These are phyloP conservation scores for Antheraea pernyi DNA, from an alignment of 1,140 invertebrate species.

Conservation along the genomic window DNA sequence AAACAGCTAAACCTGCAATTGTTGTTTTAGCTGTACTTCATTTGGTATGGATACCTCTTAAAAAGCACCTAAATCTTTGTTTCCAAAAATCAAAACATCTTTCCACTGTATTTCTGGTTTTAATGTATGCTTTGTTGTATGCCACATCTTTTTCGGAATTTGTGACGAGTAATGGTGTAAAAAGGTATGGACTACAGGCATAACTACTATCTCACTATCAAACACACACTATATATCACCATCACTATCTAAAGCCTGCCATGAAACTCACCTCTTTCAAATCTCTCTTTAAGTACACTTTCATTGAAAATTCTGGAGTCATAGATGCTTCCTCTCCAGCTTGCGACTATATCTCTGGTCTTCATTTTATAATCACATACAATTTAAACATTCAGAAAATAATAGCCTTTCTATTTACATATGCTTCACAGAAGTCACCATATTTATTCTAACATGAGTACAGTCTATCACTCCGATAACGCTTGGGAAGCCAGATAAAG, in stretches of 20 bases:
- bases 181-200: conserved; percentile 18
- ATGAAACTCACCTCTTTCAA: background rate
- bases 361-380: conserved; percentile 16
- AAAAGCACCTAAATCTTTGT: conserved; percentile 6
- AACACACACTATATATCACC: too few species aligned
- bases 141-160: background rate
- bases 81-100: conserved; percentile 11
- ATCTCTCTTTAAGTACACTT: conserved; percentile 11
- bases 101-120: background rate
- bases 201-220: conserved; percentile 18
- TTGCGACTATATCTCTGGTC: conserved; percentile 15
- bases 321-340: conserved; percentile 21
- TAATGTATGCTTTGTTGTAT: background rate
- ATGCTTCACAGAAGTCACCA: conserved; percentile 23
- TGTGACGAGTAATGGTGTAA: conserved; percentile 16
- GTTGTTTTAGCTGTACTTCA: background rate
- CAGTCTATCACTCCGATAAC: conserved; percentile 55
- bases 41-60: background rate
- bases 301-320: conserved; percentile 22
- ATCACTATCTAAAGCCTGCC: conserved; percentile 12
- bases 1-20: too few species aligned
- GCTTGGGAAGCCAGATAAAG: conserved; percentile 35
- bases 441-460: conserved; percentile 18
- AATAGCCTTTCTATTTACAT: conserved; percentile 44
- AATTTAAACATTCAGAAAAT: conserved; percentile 32